These are phyloP conservation scores for Turritopsis rubra DNA, from an alignment of 30 jellyfish, hydroid and myxozoan genomes.

Conservation along the genomic window DNA sequence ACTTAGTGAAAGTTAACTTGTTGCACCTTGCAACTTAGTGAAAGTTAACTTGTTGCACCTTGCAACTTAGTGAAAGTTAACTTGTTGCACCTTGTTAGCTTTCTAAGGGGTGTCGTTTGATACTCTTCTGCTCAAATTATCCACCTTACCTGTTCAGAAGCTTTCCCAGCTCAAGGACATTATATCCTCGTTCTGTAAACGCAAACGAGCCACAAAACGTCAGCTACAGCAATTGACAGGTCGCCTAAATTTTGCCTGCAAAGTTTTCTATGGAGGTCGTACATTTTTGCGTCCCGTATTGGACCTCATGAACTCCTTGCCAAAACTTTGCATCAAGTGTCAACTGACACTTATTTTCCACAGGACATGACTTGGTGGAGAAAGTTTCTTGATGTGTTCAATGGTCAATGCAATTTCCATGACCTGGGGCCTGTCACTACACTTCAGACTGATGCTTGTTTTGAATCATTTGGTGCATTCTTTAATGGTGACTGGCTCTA, in stretches of 20 bases:
- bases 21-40: too few relatives aligned
- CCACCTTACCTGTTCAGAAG: neutral
- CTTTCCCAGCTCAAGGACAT: neutral
- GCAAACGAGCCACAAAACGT: neutral
- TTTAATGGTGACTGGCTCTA: neutral
- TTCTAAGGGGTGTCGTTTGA: neutral
- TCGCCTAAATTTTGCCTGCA: constrained; percentile 1
- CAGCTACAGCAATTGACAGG: constrained; percentile 1
- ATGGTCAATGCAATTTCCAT: constrained; percentile 1
- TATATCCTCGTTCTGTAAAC: neutral
- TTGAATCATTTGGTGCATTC: neutral
- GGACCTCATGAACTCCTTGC: neutral
- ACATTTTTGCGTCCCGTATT: neutral
- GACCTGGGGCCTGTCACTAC: neutral
- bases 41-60: too few relatives aligned
- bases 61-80: too few relatives aligned
- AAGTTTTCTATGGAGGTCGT: constrained; percentile 1
- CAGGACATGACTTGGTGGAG: constrained; percentile 1
- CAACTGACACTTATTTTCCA: neutral
- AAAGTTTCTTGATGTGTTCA: neutral
- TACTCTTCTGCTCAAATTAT: neutral
- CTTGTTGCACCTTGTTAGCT: too few relatives aligned
- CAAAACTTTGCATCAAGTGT: neutral
- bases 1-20: neutral
- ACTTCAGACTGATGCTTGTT: constrained; percentile 4